Evolutionary conservation across 2,113 vertebrate species (phyloP), one percentile per base, ranked within the genome.

Genomic region (Centropus unirufus): DNA sequence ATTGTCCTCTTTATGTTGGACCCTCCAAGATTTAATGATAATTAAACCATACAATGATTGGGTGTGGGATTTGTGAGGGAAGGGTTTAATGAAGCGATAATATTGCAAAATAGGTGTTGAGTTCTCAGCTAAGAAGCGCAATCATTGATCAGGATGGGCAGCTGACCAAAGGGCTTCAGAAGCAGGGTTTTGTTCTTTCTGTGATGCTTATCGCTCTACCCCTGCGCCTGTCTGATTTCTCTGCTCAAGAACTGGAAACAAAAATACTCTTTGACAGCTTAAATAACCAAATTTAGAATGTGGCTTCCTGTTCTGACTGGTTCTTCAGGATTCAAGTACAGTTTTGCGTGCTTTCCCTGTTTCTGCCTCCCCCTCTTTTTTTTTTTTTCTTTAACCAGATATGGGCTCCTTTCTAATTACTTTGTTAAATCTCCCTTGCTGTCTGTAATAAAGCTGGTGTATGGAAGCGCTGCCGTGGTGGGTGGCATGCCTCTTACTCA

Each of bases 261-360:
- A 93, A 94, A 96, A 94, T 94, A 86, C 77, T 96, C 95, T 93
- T 93, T 95, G 92, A 94, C 92, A 78, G 86, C 95, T 96, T 95
- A 96, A 93, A 96, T 90, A 96, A 96, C 94, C 93, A 97, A 95
- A 95, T 93, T 93, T 90, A 93, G 90, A 96, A 57, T 5, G 62
- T 84, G 86, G 88, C 90, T 93, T 96, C 95, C 94, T 96, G 94
- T 96, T 93, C 95, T 93, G 95, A 96, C 93, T 93, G 94, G 95
- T 95, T 96, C 92, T 95, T 95, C 94, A 93, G 83, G 94, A 93
- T 92, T 94, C 66, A 59, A 92, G 83, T 83, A 77, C 11, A 84
- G 85, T 94, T 95, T 92, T 96, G 76, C 54, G 6, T 94, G 93
- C 76, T 95, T 93, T 88, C 93, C 73, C 87, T 80, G 78, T 86